A percentile compares a stretch with the other conserved stretches of the same genome.
These are phyloP conservation scores for Typhlomys cinereus DNA, from an alignment of 2,113 vertebrate species.

Conservation along the genomic window DNA sequence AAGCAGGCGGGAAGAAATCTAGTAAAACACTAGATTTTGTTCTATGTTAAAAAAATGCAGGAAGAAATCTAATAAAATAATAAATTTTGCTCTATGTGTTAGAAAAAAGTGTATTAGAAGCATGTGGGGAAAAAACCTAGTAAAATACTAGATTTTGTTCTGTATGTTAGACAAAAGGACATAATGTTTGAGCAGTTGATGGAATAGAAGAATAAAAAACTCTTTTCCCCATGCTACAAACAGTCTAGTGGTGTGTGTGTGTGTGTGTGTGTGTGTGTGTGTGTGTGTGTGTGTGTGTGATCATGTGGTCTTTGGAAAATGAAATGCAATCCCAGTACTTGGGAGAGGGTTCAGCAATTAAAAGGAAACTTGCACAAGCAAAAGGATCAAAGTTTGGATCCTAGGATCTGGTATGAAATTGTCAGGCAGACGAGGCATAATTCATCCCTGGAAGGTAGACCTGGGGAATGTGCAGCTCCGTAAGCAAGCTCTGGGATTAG, in stretches of 20 bases:
- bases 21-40: conserved; percentile 34
- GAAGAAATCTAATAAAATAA: no score
- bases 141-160: conserved; percentile 9
- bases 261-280: not conserved
- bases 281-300: not conserved
- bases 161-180: not conserved
- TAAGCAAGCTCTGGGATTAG: no score
- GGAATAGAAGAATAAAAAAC: not conserved
- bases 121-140: not conserved
- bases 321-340: not conserved
- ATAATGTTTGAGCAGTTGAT: not conserved
- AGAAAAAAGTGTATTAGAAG: not conserved
- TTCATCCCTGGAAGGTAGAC: no score
- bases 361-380: no score
- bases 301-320: conserved; percentile 22
- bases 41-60: no score
- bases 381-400: no score
- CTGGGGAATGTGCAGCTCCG: no score
- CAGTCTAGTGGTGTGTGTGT: not conserved
- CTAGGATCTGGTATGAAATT: no score
- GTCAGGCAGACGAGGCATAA: no score
- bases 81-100: no score
- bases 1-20: not conserved
- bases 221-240: not conserved
- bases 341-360: no score